A percentile compares a stretch with the other conserved stretches of the same genome.
phyloP scores from a whole-genome alignment of 2,113 vertebrate species.

The Crotalus tigris region DNA sequence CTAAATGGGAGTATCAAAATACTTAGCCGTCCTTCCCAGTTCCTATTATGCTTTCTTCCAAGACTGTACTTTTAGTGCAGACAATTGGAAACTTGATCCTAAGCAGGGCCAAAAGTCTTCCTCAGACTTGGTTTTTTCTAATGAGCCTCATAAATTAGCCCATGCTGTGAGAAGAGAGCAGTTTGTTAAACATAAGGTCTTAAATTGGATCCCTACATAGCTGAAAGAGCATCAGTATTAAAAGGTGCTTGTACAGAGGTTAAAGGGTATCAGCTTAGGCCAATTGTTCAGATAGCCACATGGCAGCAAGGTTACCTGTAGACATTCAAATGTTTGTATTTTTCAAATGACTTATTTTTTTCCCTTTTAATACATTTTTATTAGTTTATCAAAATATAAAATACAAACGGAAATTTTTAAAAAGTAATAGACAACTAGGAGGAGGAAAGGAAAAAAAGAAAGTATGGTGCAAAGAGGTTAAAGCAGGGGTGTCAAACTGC shows the following conservation, averaged over 20 bases:
- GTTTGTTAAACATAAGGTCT: constrained; percentile 65
- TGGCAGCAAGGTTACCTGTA: constrained; percentile 13
- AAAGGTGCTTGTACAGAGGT: constrained; percentile 58
- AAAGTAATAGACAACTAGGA: no score
- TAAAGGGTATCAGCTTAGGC: constrained; percentile 50
- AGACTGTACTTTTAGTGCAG: constrained; percentile 52
- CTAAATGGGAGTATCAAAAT: constrained; percentile 49
- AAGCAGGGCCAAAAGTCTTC: constrained; percentile 49
- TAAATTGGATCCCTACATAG: constrained; percentile 60
- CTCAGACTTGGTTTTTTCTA: constrained; percentile 64
- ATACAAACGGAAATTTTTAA: no score
- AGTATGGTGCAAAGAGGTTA: no score
- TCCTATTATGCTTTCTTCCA: constrained; percentile 35
- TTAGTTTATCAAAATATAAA: no score
- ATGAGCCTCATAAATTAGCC: constrained; percentile 70
- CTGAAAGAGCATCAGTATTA: constrained; percentile 54
- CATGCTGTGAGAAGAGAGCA: constrained; percentile 55
- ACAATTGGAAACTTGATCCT: constrained; percentile 65
- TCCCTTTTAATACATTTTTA: no score
- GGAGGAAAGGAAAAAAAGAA: no score
- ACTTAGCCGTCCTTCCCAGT: constrained; percentile 36
- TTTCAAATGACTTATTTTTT: not conserved
- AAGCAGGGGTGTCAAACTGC: no score
- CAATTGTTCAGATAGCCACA: constrained; percentile 17
- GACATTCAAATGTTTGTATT: constrained; percentile 14